Evolutionary conservation across 2,797 vertebrate species (phyloP).

Genomic region (Labroides dimidiatus): DNA sequence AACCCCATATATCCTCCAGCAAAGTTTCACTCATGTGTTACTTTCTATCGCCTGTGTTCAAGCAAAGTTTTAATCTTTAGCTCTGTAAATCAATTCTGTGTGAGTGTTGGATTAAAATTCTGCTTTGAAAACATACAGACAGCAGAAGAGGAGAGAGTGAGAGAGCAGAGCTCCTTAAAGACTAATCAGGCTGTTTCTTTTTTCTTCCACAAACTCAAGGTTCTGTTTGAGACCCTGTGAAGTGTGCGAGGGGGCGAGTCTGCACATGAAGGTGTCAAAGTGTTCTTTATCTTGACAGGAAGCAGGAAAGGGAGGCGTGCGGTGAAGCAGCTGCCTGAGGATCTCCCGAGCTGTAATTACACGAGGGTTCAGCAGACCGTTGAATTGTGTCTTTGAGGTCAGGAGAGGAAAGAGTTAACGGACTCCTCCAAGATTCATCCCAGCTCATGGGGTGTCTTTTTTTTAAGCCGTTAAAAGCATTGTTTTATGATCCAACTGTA

Average conservation of each 20-base stretch:
- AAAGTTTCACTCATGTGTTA: background rate
- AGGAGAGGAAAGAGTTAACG: conserved; percentile 17
- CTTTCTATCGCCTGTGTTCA: background rate
- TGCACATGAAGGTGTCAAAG: conserved; percentile 52
- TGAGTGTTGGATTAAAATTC: background rate
- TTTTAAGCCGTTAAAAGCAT: background rate
- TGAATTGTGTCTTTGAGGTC: conserved; percentile 17
- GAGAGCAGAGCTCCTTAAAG: conserved; percentile 19
- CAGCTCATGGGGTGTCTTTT: background rate
- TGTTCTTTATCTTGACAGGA: conserved; percentile 48
- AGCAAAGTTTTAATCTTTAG: background rate
- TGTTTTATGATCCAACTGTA: background rate
- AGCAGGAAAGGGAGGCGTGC: conserved; percentile 47
- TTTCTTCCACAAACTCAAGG: conserved; percentile 7
- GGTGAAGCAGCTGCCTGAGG: conserved; percentile 2
- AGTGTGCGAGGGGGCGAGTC: conserved; percentile 29
- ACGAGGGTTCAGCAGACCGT: conserved; percentile 2
- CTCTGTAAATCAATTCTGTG: background rate
- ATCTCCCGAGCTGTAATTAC: conserved; percentile 58
- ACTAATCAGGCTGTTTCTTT: conserved; percentile 36
- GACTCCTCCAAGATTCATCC: conserved; percentile 5
- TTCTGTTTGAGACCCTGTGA: conserved; percentile 5
- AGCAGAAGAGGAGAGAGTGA: background rate
- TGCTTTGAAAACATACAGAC: conserved; percentile 5
- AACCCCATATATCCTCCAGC: conserved; percentile 6